These are phyloP conservation scores for Armadillidium nasatum DNA, from an alignment of 1,140 invertebrate genomes.

Conservation along the genomic window DNA sequence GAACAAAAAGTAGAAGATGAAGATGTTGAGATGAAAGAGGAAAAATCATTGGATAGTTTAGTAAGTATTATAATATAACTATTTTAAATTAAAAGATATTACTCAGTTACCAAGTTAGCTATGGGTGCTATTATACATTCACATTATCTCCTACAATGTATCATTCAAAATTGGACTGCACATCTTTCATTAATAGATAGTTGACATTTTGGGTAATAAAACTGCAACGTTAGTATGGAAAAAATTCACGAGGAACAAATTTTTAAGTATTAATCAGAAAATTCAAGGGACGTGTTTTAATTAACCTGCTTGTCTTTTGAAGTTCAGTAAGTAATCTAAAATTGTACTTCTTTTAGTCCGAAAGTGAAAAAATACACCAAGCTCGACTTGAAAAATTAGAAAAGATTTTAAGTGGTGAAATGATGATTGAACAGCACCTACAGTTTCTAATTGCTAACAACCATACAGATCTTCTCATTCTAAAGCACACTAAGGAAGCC, in stretches of 20 bases:
- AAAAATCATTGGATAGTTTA: constrained; percentile 40
- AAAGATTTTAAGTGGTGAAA: constrained; percentile 88
- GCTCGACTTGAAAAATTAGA: constrained; percentile 80
- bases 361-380: constrained; percentile 78
- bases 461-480: constrained; percentile 68
- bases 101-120: no score
- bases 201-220: no score
- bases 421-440: constrained; percentile 90
- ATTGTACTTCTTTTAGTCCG: constrained; percentile 56
- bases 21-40: constrained; percentile 26
- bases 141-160: no score
- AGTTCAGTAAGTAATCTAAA: constrained; percentile 9
- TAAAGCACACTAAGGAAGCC: no score
- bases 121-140: no score
- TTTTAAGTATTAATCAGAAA: no score
- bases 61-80: constrained; percentile 16
- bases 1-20: constrained; percentile 18
- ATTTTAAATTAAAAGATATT: not conserved
- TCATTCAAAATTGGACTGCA: no score
- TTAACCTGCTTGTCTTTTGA: no score
- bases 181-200: no score
- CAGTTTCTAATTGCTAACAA: constrained; percentile 98
- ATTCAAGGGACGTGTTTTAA: no score
- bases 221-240: no score
- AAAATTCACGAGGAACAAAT: no score